Conservation (phyloP, 1,140 invertebrate genomes). For the Octopus sinensis region DNA sequence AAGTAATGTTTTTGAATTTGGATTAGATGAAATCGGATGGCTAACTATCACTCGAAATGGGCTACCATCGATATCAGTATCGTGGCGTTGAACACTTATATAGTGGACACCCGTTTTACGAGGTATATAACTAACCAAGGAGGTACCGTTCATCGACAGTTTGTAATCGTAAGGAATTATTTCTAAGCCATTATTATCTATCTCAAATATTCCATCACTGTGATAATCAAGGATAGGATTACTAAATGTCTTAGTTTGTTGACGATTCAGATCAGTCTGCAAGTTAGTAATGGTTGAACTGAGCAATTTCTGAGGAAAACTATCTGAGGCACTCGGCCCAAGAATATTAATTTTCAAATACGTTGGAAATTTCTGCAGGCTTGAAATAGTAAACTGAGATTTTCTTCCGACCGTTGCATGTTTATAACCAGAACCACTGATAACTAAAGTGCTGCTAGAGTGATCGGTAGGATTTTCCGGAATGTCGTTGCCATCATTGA, state of each 20-base stretch:
- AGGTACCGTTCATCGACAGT: conserved; percentile 38
- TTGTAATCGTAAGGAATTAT: conserved; percentile 43
- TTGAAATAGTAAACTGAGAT: conserved; percentile 44
- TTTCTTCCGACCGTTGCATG: conserved; percentile 43
- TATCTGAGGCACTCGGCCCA: conserved; percentile 1
- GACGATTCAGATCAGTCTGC: not conserved
- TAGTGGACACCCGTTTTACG: conserved; percentile 41
- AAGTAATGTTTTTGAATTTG: not conserved
- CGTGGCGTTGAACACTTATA: conserved; percentile 37
- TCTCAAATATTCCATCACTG: no score
- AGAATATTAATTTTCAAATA: conserved; percentile 44
- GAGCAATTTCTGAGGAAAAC: not conserved
- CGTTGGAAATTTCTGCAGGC: conserved; percentile 33
- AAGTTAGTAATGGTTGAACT: not conserved
- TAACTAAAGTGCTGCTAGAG: conserved; percentile 24
- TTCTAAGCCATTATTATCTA: conserved; percentile 11
- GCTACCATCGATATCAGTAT: conserved; percentile 40
- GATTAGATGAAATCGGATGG: conserved; percentile 2
- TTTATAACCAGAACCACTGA: conserved; percentile 43
- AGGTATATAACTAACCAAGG: conserved; percentile 46
- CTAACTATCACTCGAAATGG: conserved; percentile 46
- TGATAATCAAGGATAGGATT: not conserved
- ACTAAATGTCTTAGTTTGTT: not conserved
- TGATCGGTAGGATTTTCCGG: not conserved
- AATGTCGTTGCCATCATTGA: not conserved